Evolutionary conservation across 2,113 vertebrate species (phyloP).

Genomic region (Brachyhypopomus occidentalis): DNA sequence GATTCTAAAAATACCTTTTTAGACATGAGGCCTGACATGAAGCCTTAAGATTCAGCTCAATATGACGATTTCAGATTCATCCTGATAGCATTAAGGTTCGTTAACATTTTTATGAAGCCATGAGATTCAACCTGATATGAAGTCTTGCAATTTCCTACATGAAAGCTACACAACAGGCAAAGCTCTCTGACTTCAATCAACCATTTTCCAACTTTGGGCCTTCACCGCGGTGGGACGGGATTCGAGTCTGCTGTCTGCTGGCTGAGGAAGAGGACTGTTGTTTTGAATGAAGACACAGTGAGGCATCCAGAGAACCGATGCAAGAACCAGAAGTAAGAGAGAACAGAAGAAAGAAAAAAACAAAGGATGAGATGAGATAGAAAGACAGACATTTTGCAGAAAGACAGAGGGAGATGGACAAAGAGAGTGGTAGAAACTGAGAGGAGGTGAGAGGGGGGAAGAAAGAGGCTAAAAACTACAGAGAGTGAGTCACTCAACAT

Average conservation of each 20-base stretch:
- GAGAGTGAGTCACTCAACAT: slow-evolving; percentile 33
- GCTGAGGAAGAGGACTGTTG: no score
- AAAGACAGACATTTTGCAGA: not conserved
- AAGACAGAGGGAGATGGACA: not conserved
- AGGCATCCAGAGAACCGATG: no score
- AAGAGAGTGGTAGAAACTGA: not conserved
- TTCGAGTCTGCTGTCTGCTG: no score
- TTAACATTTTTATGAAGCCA: no score
- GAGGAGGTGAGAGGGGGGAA: not conserved
- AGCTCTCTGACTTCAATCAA: not conserved
- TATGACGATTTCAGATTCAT: no score
- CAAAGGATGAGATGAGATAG: not conserved
- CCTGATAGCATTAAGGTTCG: no score
- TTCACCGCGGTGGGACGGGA: no score
- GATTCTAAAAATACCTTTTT: slow-evolving; percentile 65
- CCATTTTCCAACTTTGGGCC: no score
- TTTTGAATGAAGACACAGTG: no score
- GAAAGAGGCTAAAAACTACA: not conserved
- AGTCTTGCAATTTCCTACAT: slow-evolving; percentile 34
- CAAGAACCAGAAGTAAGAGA: not conserved
- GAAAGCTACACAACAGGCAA: slow-evolving; percentile 5
- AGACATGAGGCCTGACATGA: slow-evolving; percentile 56
- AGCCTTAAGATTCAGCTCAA: not conserved
- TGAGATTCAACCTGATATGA: slow-evolving; percentile 42
- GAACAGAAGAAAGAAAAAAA: not conserved